Evolutionary conservation across 2,888 invertebrate genomes (phyloP), one percentile per base, ranked within the genome.

Genomic region (Kryphioiulus occultus): DNA sequence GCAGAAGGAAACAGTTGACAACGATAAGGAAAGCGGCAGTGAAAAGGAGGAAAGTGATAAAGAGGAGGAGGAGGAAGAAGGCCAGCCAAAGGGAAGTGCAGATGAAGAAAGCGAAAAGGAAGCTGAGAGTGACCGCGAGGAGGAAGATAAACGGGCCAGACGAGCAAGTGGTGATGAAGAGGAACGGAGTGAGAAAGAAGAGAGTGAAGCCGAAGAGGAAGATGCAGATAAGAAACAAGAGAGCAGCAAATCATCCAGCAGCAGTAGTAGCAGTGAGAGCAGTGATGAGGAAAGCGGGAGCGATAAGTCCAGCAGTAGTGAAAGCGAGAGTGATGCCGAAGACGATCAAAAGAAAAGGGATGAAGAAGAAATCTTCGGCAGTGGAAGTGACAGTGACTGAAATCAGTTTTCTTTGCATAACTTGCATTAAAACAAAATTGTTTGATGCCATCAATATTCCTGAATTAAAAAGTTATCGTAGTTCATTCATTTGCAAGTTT

Each of bases 161-260:
- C 44, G 35, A 22, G 26, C 59, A 15, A 85, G 88, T 22, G 86
- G 88, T 32, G 78, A 83, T 26, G 88, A 87, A 84, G 88, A 59
- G 83, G 88, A 78, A 32, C 88, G 78, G 12, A 88, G 87, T 68
- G 89, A 88, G 59, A 87, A 87, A 42, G 82, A 88, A 84, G 89
- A 87, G 26, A 88, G 89, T 59, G 90, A 89, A 68, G 89, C 87
- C 42, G 68, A 68, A 89, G 88, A 85, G 35, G 87, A 82, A 22
- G 86, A 88, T 19, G 35, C 85, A 42, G 88, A 87, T 82, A 85
- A 83, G 42, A 30, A 35, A 86, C 42, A 68, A 35, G 85, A 87
- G 78, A 87, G 42, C 85, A 92, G 92, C 89, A 91, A 89, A 88
- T 86, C 91, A 91, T 17, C 90, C 90, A 88, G 91, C 91, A 30